These are phyloP conservation scores for Zaprionus tsacasi DNA, from an alignment of 1,140 invertebrate species.

Conservation along the genomic window DNA sequence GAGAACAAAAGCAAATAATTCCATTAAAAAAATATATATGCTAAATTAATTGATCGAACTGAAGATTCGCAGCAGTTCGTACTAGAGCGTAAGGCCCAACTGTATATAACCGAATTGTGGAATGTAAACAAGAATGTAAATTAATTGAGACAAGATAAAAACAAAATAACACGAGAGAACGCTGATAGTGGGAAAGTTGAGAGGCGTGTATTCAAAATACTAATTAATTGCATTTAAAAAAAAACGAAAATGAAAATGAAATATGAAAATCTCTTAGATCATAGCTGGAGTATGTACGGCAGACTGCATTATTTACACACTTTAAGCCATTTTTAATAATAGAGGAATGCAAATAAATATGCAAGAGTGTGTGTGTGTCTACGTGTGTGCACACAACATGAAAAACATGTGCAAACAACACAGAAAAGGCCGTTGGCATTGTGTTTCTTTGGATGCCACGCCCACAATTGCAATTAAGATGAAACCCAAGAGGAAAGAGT, in stretches of 20 bases:
- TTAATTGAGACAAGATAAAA: constrained; percentile 58
- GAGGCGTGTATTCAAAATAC: constrained; percentile 68
- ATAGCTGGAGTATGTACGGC: constrained; percentile 8
- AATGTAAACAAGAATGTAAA: constrained; percentile 69
- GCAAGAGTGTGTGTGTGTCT: not conserved
- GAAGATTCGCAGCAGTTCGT: constrained; percentile 46
- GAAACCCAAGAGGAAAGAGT: constrained; percentile 12
- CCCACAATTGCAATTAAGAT: constrained; percentile 30
- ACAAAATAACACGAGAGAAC: constrained; percentile 2
- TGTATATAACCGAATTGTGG: constrained; percentile 70
- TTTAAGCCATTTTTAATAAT: constrained; percentile 65
- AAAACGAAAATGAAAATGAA: constrained; percentile 42
- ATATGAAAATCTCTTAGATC: constrained; percentile 28
- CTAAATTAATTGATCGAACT: constrained; percentile 63
- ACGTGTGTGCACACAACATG: not conserved
- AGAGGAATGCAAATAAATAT: constrained; percentile 2
- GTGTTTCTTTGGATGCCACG: constrained; percentile 23
- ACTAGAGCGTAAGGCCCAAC: constrained; percentile 18
- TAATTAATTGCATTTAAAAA: constrained; percentile 76
- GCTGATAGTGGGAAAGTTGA: constrained; percentile 12
- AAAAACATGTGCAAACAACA: constrained; percentile 32
- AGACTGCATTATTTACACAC: constrained; percentile 64
- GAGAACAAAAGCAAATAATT: constrained; percentile 35
- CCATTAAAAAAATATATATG: constrained; percentile 42
- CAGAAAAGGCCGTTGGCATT: constrained; percentile 41